A percentile compares a stretch with the other conserved stretches of the same genome.
Conservation (phyloP, 2,888 invertebrate species). For the Marronus borbonicus region DNA sequence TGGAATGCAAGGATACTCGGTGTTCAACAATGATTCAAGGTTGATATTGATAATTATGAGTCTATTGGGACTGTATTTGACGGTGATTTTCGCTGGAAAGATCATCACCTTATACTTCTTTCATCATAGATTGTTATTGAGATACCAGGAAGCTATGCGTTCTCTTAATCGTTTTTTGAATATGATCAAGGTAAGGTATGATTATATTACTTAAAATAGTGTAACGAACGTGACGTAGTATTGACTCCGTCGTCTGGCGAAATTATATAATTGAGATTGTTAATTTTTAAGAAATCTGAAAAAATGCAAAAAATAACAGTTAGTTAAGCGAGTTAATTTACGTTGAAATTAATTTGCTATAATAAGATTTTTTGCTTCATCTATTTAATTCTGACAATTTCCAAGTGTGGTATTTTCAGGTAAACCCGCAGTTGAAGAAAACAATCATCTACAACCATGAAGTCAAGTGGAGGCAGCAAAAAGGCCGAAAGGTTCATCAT, state of each 20-base stretch:
- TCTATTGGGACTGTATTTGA: slow-evolving; percentile 34
- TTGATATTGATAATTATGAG: slow-evolving; percentile 34
- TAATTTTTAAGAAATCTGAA: too few relatives aligned
- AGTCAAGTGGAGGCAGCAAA: slow-evolving; percentile 47
- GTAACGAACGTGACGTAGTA: too few relatives aligned
- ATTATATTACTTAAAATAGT: too few relatives aligned
- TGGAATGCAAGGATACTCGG: slow-evolving; percentile 51
- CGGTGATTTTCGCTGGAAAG: slow-evolving; percentile 39
- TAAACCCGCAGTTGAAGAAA: slow-evolving; percentile 44
- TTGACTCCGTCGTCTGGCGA: too few relatives aligned
- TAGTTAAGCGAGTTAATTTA: too few relatives aligned
- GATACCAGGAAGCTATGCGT: slow-evolving; percentile 48
- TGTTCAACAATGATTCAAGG: slow-evolving; percentile 10
- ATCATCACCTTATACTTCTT: slow-evolving; percentile 38
- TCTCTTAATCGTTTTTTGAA: slow-evolving; percentile 35
- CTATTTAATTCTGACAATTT: neutral
- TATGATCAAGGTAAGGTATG: slow-evolving; percentile 24
- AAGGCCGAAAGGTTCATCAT: slow-evolving; percentile 40
- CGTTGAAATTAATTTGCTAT: too few relatives aligned
- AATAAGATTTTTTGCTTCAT: too few relatives aligned
- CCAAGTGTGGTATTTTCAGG: slow-evolving; percentile 2
- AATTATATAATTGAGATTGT: too few relatives aligned
- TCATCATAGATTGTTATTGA: slow-evolving; percentile 36
- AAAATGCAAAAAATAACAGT: too few relatives aligned
- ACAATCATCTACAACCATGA: slow-evolving; percentile 49